Evolutionary conservation across 1,140 invertebrate species (phyloP).

Genomic region (Macrosteles quadrilineatus): DNA sequence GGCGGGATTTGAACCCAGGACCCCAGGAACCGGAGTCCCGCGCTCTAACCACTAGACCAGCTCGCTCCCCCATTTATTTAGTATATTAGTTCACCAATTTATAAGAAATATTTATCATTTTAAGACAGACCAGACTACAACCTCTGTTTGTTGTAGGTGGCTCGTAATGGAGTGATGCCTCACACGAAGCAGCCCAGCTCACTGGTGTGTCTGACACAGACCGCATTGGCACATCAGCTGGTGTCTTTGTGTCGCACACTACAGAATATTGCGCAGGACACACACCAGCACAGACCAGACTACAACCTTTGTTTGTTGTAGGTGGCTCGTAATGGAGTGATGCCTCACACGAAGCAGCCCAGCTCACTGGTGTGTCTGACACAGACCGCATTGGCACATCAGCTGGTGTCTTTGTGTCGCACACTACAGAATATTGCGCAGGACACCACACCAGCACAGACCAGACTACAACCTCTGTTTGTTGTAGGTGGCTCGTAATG

Average conservation of each 20-base stretch:
- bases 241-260: conserved; percentile 51
- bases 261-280: conserved; percentile 52
- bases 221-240: conserved; percentile 52
- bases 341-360: conserved; percentile 55
- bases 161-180: conserved; percentile 48
- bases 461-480: conserved; percentile 52
- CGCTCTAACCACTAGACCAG: too few species aligned
- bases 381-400: conserved; percentile 51
- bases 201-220: conserved; percentile 51
- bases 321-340: conserved; percentile 40
- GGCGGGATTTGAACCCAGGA: too few species aligned
- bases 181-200: conserved; percentile 52
- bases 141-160: too few species aligned
- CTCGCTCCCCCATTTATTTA: too few species aligned
- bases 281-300: too few species aligned
- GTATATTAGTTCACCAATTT: too few species aligned
- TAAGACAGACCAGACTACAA: too few species aligned
- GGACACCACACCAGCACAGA: conserved; percentile 50
- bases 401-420: conserved; percentile 52
- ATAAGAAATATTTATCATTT: too few species aligned
- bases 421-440: conserved; percentile 52
- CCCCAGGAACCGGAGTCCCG: too few species aligned
- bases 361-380: conserved; percentile 50
- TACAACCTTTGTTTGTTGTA: too few species aligned
- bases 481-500: conserved; percentile 16